phyloP scores from a whole-genome alignment of 2,888 invertebrate species.

The Hololepta plana region DNA sequence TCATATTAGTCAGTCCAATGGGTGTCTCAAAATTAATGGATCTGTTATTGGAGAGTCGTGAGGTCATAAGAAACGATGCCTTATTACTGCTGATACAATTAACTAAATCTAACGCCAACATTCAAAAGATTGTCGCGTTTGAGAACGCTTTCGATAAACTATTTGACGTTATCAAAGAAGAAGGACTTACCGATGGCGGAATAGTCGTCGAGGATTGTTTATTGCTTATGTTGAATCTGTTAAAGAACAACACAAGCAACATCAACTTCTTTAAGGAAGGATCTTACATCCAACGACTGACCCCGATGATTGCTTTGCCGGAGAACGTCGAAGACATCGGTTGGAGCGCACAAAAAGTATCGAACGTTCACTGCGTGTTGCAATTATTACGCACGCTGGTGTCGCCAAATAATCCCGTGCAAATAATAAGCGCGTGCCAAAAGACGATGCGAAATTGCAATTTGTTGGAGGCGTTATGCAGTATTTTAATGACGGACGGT shows the following conservation, averaged over 20 bases:
- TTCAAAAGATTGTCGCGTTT: conserved; percentile 98
- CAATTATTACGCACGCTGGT: conserved; percentile 57
- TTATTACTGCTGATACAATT: conserved; percentile 78
- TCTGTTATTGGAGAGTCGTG: conserved; percentile 78
- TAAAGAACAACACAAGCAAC: conserved; percentile 92
- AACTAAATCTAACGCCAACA: conserved; percentile 89
- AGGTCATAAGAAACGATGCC: conserved; percentile 85
- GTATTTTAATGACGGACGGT: conserved; percentile 87
- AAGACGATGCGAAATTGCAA: conserved; percentile 74
- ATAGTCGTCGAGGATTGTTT: conserved; percentile 98
- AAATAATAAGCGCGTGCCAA: conserved; percentile 65
- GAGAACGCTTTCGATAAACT: conserved; percentile 96
- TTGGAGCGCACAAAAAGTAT: conserved; percentile 88
- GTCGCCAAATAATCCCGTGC: conserved; percentile 81
- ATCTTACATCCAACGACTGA: conserved; percentile 77
- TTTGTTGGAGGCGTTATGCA: conserved; percentile 64
- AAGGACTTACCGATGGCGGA: conserved; percentile 87
- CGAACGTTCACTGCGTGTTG: conserved; percentile 84
- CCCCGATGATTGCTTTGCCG: conserved; percentile 73
- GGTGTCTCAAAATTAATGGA: conserved; percentile 97
- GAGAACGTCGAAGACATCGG: conserved; percentile 51
- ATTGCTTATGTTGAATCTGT: conserved; percentile 75
- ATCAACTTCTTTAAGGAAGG: conserved; percentile 98
- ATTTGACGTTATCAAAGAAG: conserved; percentile 73
- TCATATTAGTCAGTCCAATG: conserved; percentile 81